A percentile compares a stretch with the other conserved stretches of the same genome.
These are phyloP conservation scores for Eunapius fragilis DNA, from an alignment of 37 sponge, comb jelly and placozoan genomes.

Conservation along the genomic window DNA sequence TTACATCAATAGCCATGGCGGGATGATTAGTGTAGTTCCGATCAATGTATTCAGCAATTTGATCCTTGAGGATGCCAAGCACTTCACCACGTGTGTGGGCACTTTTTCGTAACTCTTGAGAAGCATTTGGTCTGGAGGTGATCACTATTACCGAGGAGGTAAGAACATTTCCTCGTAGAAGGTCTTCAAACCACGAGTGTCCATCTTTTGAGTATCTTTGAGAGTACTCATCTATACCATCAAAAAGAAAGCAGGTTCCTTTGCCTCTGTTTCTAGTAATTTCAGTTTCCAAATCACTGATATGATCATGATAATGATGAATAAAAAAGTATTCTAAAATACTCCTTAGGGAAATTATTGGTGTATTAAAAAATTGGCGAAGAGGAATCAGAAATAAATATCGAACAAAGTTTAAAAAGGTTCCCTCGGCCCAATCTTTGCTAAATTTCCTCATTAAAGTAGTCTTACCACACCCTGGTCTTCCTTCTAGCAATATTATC, in stretches of 20 bases:
- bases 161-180: constrained; percentile 17
- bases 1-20: constrained; percentile 1
- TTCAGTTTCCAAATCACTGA: too few relatives aligned
- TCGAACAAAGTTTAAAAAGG: constrained; percentile 5
- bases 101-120: not conserved
- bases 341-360: not conserved
- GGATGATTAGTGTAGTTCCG: constrained; percentile 9
- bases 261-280: constrained; percentile 18
- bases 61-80: constrained; percentile 44
- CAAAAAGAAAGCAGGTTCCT: constrained; percentile 43
- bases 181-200: not conserved
- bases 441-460: constrained; percentile 36
- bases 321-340: too few relatives aligned
- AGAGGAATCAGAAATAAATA: constrained; percentile 28
- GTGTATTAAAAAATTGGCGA: constrained; percentile 22
- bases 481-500: too few relatives aligned
- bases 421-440: constrained; percentile 47
- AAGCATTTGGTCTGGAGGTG: constrained; percentile 43
- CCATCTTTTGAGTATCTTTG: too few relatives aligned
- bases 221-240: constrained; percentile 61
- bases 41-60: constrained; percentile 37
- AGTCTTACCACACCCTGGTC: constrained; percentile 48
- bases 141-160: constrained; percentile 35
- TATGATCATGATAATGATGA: too few relatives aligned
- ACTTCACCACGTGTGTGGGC: constrained; percentile 23